Evolutionary conservation across 1,140 invertebrate genomes (phyloP).

Genomic region (Drosophila yakuba): DNA sequence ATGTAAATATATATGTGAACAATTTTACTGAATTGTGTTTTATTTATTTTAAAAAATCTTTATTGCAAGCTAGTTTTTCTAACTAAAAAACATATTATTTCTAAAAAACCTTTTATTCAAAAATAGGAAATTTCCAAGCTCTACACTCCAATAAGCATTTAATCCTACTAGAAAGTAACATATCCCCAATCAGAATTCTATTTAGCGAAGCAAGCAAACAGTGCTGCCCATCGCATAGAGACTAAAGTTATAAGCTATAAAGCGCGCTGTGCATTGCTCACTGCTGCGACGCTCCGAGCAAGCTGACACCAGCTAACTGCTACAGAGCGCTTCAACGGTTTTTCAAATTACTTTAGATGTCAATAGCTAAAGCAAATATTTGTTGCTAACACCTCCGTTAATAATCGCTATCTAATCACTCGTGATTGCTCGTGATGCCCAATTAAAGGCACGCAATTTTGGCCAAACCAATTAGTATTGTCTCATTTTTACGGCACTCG

Average conservation of each 20-base stretch:
- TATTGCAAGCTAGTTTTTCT: no score
- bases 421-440: conserved; percentile 23
- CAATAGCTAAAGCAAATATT: conserved; percentile 8
- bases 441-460: conserved; percentile 34
- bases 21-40: no score
- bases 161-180: not conserved
- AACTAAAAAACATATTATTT: no score
- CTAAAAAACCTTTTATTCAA: no score
- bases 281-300: not conserved
- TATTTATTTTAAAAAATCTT: no score
- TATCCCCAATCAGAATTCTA: not conserved
- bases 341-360: conserved; percentile 6
- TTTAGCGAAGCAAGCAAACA: not conserved
- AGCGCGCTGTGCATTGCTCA: not conserved
- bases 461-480: conserved; percentile 37
- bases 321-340: not conserved
- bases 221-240: not conserved
- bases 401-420: conserved; percentile 38
- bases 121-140: not conserved
- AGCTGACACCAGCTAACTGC: not conserved
- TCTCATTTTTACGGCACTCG: conserved; percentile 19
- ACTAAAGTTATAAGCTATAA: not conserved
- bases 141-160: not conserved
- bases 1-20: no score
- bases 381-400: conserved; percentile 30